phyloP scores from a whole-genome alignment of 2,888 invertebrate genomes.

The Dendrolimus houi region DNA sequence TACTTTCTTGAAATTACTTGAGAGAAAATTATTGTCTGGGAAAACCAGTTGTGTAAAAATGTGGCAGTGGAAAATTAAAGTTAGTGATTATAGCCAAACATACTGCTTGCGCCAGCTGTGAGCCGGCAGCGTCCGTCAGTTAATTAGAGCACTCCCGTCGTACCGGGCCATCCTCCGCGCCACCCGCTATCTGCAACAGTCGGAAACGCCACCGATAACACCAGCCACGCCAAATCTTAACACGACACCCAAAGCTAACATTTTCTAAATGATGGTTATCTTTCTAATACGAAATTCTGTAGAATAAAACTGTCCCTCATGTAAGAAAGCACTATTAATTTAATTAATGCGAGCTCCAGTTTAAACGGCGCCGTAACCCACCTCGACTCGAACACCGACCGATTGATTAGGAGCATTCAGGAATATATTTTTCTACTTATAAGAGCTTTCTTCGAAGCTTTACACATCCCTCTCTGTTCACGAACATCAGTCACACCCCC shows the following conservation, averaged over 20 bases:
- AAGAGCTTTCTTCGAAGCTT: conserved; percentile 21
- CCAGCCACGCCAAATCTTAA: conserved; percentile 34
- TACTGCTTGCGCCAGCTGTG: conserved; percentile 70
- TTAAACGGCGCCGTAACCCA: conserved; percentile 55
- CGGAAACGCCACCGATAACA: conserved; percentile 70
- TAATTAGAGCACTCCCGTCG: conserved; percentile 59
- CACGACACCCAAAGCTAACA: background rate
- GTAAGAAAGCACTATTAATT: conserved; percentile 39
- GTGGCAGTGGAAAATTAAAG: background rate
- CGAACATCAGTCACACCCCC: conserved; percentile 34
- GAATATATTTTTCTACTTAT: conserved; percentile 30
- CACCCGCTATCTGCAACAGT: conserved; percentile 69
- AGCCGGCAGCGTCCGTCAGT: conserved; percentile 73
- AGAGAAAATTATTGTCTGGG: too few relatives aligned
- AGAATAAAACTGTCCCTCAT: background rate
- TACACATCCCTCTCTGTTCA: conserved; percentile 36
- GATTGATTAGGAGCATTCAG: conserved; percentile 23
- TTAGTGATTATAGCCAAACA: conserved; percentile 18
- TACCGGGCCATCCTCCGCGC: conserved; percentile 65
- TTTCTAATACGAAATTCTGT: too few relatives aligned
- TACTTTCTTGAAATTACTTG: too few relatives aligned
- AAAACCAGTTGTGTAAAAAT: too few relatives aligned
- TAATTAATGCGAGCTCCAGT: conserved; percentile 59
- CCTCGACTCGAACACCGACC: conserved; percentile 50
- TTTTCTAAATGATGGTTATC: background rate